Evolutionary conservation across 2,888 invertebrate genomes (phyloP).

Genomic region (Willowsia nigromaculata): DNA sequence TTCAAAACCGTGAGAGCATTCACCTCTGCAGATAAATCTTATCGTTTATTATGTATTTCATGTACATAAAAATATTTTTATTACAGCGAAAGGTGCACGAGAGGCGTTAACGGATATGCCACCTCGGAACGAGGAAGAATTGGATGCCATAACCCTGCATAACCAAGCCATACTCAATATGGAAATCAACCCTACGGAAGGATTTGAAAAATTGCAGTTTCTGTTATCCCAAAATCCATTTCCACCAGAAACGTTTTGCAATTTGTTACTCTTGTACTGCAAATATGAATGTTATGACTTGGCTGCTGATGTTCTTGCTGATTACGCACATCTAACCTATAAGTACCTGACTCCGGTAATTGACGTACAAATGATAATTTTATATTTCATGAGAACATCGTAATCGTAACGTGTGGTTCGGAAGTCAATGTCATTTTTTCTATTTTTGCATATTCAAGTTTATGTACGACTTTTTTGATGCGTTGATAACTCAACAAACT

Average conservation of each 20-base stretch:
- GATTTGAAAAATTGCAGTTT: slow-evolving; percentile 96
- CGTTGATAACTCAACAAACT: slow-evolving; percentile 97
- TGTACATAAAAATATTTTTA: too few species aligned
- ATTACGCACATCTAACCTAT: slow-evolving; percentile 97
- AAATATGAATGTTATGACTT: slow-evolving; percentile 98
- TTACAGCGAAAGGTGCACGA: slow-evolving; percentile 88
- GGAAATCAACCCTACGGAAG: slow-evolving; percentile 92
- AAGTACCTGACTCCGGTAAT: slow-evolving; percentile 93
- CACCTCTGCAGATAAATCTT: too few species aligned
- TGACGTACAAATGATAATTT: background rate
- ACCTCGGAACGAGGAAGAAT: slow-evolving; percentile 96
- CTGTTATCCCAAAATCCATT: slow-evolving; percentile 97
- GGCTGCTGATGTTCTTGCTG: slow-evolving; percentile 98
- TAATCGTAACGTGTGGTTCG: too few species aligned
- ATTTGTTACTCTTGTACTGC: slow-evolving; percentile 95
- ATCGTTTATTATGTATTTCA: too few species aligned
- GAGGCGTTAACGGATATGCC: slow-evolving; percentile 95
- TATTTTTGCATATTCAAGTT: too few species aligned
- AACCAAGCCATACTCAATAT: slow-evolving; percentile 97
- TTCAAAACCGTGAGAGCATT: slow-evolving; percentile 88
- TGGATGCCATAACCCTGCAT: slow-evolving; percentile 98
- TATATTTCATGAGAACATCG: background rate
- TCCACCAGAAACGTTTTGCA: slow-evolving; percentile 99
- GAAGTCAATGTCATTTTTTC: too few species aligned
- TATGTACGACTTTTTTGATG: slow-evolving; percentile 96